A percentile compares a stretch with the other conserved stretches of the same genome.
Evolutionary conservation across 2,888 invertebrate species (phyloP).

Genomic region (Syrphus vitripennis): DNA sequence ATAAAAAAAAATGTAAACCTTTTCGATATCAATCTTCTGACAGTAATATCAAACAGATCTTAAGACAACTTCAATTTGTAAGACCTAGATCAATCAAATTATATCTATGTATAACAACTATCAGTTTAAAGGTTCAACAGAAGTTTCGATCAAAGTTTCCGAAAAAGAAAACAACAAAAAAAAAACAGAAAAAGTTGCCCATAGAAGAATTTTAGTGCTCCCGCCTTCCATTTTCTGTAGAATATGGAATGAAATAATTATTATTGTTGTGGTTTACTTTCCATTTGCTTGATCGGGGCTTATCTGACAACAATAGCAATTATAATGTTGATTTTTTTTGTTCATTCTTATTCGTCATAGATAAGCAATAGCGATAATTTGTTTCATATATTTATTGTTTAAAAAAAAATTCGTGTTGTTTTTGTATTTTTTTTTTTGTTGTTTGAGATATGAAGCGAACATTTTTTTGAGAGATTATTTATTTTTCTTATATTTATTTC

Average conservation of each 20-base stretch:
- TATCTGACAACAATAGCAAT: constrained; percentile 71
- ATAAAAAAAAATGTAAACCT: not conserved
- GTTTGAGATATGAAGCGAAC: not conserved
- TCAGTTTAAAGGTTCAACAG: not conserved
- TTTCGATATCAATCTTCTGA: not conserved
- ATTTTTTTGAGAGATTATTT: not conserved
- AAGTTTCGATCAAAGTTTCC: constrained; percentile 11
- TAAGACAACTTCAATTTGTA: not conserved
- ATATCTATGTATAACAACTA: not conserved
- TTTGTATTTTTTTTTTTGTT: no score
- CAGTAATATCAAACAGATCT: not conserved
- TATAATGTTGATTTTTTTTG: constrained; percentile 38
- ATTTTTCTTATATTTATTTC: not conserved
- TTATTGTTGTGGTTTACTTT: constrained; percentile 25
- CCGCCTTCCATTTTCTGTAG: not conserved
- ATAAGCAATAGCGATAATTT: constrained; percentile 63
- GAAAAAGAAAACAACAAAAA: not conserved
- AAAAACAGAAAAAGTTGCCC: not conserved
- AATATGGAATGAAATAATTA: not conserved
- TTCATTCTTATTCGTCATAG: constrained; percentile 61
- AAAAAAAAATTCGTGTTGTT: constrained; percentile 39
- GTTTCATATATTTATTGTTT: constrained; percentile 31
- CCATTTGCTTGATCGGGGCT: constrained; percentile 52
- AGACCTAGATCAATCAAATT: constrained; percentile 8
- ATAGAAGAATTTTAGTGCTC: not conserved